phyloP scores from a whole-genome alignment of 2,113 vertebrate species.

The Gambusia affinis region DNA sequence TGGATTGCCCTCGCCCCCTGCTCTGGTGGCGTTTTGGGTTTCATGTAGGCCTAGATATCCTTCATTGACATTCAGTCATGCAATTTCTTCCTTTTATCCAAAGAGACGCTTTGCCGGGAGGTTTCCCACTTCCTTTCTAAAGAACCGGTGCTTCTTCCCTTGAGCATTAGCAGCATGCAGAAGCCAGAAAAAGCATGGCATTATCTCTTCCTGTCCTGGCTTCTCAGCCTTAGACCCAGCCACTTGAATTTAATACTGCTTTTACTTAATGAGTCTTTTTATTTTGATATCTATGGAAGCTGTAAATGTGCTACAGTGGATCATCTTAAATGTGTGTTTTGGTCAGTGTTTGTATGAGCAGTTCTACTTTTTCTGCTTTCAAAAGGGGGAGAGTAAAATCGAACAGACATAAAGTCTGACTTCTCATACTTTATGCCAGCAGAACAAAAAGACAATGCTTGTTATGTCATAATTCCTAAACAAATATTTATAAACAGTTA shows the following conservation, averaged over 20 bases:
- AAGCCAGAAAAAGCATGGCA: neutral
- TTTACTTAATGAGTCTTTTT: too few species aligned
- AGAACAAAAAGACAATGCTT: too few species aligned
- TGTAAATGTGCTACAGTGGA: too few species aligned
- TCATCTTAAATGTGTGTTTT: too few species aligned
- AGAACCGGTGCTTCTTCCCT: neutral
- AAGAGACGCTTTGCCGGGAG: conserved; percentile 1
- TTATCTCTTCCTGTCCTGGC: neutral
- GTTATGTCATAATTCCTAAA: too few species aligned
- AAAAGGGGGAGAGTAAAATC: too few species aligned
- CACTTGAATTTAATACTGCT: neutral
- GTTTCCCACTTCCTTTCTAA: neutral
- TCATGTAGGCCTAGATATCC: neutral
- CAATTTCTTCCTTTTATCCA: neutral
- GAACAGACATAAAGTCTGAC: too few species aligned
- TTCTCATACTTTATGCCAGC: too few species aligned
- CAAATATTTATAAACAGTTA: too few species aligned
- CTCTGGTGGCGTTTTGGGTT: neutral
- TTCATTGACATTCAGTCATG: neutral
- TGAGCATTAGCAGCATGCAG: neutral
- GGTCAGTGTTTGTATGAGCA: too few species aligned
- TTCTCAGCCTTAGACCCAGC: neutral
- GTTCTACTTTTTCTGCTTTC: too few species aligned
- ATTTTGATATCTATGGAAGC: too few species aligned
- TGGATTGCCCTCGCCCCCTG: neutral